Percentiles rank a stretch among this genome's conserved stretches.
These are phyloP conservation scores for Hirtodrosophila histrioides DNA, from an alignment of 2,888 invertebrate genomes.

Conservation along the genomic window DNA sequence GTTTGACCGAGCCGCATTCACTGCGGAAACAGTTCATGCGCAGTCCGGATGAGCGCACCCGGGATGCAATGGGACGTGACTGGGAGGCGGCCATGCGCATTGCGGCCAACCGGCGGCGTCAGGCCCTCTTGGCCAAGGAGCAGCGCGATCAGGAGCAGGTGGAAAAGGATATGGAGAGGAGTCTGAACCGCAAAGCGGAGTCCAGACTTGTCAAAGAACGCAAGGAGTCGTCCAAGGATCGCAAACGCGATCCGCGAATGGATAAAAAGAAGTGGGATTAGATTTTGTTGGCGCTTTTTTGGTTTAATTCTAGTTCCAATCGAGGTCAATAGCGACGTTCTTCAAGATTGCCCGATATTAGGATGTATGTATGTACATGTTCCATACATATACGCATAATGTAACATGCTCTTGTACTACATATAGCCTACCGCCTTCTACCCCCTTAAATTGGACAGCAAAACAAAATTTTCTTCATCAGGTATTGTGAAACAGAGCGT, in stretches of 20 bases:
- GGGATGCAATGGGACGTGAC: conserved; percentile 42
- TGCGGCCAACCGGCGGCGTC: conserved; percentile 1
- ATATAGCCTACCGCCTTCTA: no score
- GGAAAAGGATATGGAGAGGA: background rate
- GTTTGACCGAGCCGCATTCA: conserved; percentile 40
- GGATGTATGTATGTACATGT: no score
- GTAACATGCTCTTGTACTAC: no score
- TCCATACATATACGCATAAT: no score
- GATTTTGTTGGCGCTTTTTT: no score
- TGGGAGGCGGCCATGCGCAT: conserved; percentile 34
- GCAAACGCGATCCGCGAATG: background rate
- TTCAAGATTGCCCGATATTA: no score
- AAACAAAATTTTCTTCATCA: no score
- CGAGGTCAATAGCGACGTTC: no score
- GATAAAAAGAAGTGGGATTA: no score
- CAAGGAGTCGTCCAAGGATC: background rate
- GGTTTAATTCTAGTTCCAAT: no score
- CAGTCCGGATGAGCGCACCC: conserved; percentile 53
- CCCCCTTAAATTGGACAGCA: no score
- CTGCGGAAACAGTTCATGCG: conserved; percentile 57
- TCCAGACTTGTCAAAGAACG: background rate
- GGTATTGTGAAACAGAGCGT: no score
- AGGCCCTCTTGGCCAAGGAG: background rate
- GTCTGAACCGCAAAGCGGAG: background rate
- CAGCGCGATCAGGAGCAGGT: background rate